phyloP scores from a whole-genome alignment of 2,113 vertebrate genomes.

The Dendropsophus ebraccatus region DNA sequence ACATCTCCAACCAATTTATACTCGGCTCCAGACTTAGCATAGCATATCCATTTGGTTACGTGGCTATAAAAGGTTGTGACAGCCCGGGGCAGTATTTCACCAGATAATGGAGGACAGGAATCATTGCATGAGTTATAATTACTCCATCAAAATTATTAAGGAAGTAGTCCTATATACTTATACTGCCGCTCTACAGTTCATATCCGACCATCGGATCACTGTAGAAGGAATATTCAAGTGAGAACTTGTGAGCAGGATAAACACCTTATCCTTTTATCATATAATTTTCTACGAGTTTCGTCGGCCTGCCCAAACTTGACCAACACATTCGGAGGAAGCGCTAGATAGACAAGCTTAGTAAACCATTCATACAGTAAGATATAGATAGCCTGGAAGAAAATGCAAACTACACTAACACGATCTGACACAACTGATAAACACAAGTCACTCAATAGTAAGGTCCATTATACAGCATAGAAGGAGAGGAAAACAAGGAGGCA shows the following conservation, averaged over 20 bases:
- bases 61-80: neutral
- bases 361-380: too few relatives aligned
- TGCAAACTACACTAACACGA: too few relatives aligned
- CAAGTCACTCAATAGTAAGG: too few relatives aligned
- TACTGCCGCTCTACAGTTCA: neutral
- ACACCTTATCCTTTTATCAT: neutral
- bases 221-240: neutral
- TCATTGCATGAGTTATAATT: neutral
- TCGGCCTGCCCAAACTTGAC: neutral
- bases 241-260: neutral
- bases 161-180: neutral
- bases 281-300: neutral
- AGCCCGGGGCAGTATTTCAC: slow-evolving; percentile 11
- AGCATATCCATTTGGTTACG: slow-evolving; percentile 8
- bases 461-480: too few relatives aligned
- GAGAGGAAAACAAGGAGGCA: too few relatives aligned
- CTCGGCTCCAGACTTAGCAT: neutral
- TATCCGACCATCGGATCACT: neutral
- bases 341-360: neutral
- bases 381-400: too few relatives aligned
- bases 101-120: neutral
- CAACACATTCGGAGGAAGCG: neutral
- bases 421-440: too few relatives aligned
- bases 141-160: neutral
- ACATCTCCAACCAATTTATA: neutral